phyloP scores from a whole-genome alignment of 1,140 invertebrate genomes.

The Macrostomum lignano region DNA sequence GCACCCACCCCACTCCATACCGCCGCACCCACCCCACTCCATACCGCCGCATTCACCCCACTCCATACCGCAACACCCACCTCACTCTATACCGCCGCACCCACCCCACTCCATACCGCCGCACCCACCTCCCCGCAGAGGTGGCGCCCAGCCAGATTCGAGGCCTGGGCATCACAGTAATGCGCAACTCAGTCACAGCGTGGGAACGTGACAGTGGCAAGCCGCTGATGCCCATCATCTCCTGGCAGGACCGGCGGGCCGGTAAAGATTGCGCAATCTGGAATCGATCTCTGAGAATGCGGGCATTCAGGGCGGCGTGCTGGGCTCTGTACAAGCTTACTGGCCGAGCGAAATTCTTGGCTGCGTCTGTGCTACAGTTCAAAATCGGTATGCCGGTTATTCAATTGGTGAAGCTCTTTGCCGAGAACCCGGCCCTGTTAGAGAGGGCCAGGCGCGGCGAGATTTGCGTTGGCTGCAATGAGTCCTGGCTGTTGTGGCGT shows the following conservation, averaged over 20 bases:
- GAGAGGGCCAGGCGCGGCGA: slow-evolving; percentile 31
- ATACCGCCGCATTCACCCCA: too few species aligned
- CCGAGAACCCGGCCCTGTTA: background rate
- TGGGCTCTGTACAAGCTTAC: slow-evolving; percentile 46
- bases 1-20: too few species aligned
- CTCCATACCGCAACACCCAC: too few species aligned
- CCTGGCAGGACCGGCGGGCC: slow-evolving; percentile 72
- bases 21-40: too few species aligned
- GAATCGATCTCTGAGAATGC: slow-evolving; percentile 51
- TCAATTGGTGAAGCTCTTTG: background rate
- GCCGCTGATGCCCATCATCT: slow-evolving; percentile 35
- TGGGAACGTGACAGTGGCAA: too few species aligned
- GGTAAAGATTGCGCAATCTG: slow-evolving; percentile 46
- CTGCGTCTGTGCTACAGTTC: slow-evolving; percentile 30
- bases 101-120: too few species aligned
- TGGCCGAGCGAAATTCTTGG: slow-evolving; percentile 45
- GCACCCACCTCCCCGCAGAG: too few species aligned
- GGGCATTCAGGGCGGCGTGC: slow-evolving; percentile 35
- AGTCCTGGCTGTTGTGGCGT: slow-evolving; percentile 66
- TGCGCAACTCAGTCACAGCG: too few species aligned
- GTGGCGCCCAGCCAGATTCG: too few species aligned
- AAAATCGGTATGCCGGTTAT: slow-evolving; percentile 10
- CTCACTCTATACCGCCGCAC: too few species aligned
- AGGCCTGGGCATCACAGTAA: too few species aligned
- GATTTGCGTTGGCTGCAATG: slow-evolving; percentile 58